These are phyloP conservation scores for Dipus sagitta DNA, from an alignment of 2,797 vertebrate genomes.

Conservation along the genomic window DNA sequence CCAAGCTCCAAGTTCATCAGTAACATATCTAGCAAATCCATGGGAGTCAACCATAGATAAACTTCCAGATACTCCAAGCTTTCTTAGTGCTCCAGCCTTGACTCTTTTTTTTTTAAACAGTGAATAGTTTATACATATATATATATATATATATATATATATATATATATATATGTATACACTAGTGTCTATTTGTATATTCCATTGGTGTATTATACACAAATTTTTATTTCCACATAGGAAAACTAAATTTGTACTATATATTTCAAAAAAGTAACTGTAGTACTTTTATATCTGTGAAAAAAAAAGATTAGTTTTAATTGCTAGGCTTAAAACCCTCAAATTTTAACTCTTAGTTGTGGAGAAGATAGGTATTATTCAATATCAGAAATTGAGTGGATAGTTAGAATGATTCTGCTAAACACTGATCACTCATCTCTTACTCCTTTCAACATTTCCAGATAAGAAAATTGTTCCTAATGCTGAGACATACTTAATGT, in stretches of 20 bases:
- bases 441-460: not conserved
- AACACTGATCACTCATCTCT: not conserved
- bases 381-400: not conserved
- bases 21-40: not conserved
- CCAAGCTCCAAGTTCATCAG: no score
- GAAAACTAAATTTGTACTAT: not conserved
- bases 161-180: no score
- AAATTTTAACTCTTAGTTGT: not conserved
- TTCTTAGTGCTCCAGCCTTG: not conserved
- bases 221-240: not conserved
- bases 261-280: not conserved
- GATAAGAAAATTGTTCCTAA: not conserved
- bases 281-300: not conserved
- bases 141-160: not conserved
- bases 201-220: no score
- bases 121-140: no score
- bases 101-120: no score
- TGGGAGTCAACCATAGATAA: not conserved
- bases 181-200: not conserved
- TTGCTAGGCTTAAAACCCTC: not conserved
- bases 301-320: not conserved
- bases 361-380: not conserved
- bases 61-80: not conserved
- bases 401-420: not conserved
- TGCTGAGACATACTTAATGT: not conserved